Conservation (phyloP, 2,888 invertebrate species). For the Tetranychus truncatus region DNA sequence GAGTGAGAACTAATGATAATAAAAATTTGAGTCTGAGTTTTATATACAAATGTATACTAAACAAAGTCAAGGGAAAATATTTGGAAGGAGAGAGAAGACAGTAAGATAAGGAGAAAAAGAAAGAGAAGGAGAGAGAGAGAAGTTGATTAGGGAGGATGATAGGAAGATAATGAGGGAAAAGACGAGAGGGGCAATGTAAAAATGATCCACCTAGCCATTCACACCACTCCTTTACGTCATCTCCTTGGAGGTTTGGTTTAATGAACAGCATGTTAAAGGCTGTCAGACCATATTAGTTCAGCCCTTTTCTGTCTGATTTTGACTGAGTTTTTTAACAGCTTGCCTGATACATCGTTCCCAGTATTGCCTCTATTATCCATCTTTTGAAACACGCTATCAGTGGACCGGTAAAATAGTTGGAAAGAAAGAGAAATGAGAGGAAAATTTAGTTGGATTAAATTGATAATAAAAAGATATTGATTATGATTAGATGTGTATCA, state of each 20-base stretch:
- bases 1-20: no score
- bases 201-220: constrained; percentile 1
- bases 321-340: background rate
- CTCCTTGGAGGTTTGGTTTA: constrained; percentile 1
- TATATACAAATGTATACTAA: no score
- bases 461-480: no score
- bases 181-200: background rate
- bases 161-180: background rate
- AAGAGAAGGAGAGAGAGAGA: constrained; percentile 9
- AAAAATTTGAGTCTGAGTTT: no score
- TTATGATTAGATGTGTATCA: no score
- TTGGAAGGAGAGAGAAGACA: no score
- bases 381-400: background rate
- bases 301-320: background rate
- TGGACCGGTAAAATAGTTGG: no score
- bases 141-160: background rate
- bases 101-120: background rate
- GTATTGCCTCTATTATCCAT: background rate
- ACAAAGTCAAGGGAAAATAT: no score
- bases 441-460: no score
- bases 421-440: no score
- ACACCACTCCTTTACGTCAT: background rate
- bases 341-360: background rate
- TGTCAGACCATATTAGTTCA: background rate
- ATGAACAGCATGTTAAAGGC: background rate